These are phyloP conservation scores for Cladorhizidae sp. DNA, from an alignment of 37 sponge, comb jelly and placozoan species.

Conservation along the genomic window DNA sequence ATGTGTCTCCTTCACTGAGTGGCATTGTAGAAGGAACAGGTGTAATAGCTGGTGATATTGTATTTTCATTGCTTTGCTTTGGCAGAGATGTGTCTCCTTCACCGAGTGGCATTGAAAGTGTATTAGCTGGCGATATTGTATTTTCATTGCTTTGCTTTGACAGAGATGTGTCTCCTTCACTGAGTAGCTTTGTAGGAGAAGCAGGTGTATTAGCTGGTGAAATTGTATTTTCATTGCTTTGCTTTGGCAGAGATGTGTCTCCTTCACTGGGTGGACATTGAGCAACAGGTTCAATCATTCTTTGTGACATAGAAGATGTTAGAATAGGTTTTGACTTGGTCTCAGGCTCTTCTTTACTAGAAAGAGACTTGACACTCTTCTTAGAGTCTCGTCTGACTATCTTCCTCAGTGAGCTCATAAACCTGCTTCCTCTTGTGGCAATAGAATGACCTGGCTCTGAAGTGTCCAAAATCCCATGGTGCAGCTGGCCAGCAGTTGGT, in stretches of 20 bases:
- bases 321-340: not conserved
- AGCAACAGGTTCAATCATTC: not conserved
- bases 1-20: too few species aligned
- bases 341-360: not conserved
- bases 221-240: too few species aligned
- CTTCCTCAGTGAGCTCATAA: slow-evolving; percentile 51
- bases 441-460: not conserved
- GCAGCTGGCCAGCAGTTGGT: not conserved
- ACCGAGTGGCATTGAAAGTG: too few species aligned
- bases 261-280: not conserved
- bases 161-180: not conserved
- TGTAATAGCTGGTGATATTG: too few species aligned
- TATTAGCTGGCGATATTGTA: too few species aligned
- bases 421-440: slow-evolving; percentile 2
- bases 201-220: too few species aligned
- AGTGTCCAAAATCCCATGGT: not conserved
- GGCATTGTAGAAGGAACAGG: too few species aligned
- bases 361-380: not conserved
- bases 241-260: not conserved
- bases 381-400: slow-evolving; percentile 43
- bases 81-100: too few species aligned
- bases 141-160: not conserved
- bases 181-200: too few species aligned
- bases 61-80: too few species aligned
- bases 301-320: not conserved